Percentiles rank a stretch among this genome's conserved stretches.
Evolutionary conservation across 2,888 invertebrate genomes (phyloP).

Genomic region (Elegia similella): DNA sequence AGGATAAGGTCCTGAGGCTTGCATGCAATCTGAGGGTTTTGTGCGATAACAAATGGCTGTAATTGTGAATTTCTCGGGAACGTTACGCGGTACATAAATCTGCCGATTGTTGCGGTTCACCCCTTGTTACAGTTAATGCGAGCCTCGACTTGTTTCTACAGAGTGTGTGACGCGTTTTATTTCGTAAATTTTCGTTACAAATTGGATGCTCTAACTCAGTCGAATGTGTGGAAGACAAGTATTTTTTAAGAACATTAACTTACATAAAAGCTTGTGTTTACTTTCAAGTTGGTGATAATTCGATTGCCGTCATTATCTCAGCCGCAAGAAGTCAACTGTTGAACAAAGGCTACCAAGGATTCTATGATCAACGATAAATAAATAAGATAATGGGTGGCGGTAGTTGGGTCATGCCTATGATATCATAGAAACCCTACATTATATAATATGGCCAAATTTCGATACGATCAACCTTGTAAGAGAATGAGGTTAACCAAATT

Average conservation of each 20-base stretch:
- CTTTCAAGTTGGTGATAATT: no score
- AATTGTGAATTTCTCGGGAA: constrained; percentile 34
- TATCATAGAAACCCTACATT: no score
- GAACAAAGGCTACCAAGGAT: no score
- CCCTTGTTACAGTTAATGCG: constrained; percentile 24
- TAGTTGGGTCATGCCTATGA: no score
- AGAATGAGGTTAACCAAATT: no score
- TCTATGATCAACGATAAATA: no score
- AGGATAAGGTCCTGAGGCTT: constrained; percentile 20
- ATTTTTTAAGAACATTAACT: no score
- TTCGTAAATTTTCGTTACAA: background rate
- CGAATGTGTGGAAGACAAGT: background rate
- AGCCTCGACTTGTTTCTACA: constrained; percentile 18
- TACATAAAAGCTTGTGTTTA: background rate
- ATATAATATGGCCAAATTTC: no score
- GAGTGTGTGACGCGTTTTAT: constrained; percentile 1
- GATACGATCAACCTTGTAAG: no score
- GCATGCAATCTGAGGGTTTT: constrained; percentile 34
- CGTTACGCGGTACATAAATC: constrained; percentile 27
- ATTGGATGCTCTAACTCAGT: background rate
- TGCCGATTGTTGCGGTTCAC: constrained; percentile 23
- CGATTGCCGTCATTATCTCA: no score
- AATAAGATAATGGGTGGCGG: no score
- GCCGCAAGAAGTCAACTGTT: no score
- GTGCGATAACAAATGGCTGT: constrained; percentile 37